These are phyloP conservation scores for Gorsachius magnificus DNA, from an alignment of 2,797 vertebrate species.

Conservation along the genomic window DNA sequence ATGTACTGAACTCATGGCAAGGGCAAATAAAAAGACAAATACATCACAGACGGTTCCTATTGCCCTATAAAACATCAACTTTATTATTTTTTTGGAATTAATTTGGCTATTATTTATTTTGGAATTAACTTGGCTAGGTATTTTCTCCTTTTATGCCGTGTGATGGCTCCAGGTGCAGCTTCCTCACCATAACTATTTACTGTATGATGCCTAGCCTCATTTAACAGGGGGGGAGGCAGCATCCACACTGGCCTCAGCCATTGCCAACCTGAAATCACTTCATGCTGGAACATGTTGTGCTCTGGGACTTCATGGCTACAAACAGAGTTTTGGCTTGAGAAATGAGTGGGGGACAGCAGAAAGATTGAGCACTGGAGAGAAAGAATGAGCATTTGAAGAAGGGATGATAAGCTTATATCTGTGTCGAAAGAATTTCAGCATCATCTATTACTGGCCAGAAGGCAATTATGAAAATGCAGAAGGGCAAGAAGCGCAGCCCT, in stretches of 20 bases:
- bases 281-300: accelerated
- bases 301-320: background rate
- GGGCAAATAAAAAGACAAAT: background rate
- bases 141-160: background rate
- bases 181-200: background rate
- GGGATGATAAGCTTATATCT: background rate
- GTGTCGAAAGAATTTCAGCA: background rate
- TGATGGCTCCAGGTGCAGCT: background rate
- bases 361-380: background rate
- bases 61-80: background rate
- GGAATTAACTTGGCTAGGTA: background rate
- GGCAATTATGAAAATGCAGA: background rate
- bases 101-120: background rate
- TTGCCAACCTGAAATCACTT: background rate
- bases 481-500: background rate
- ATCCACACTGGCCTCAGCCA: background rate
- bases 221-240: background rate
- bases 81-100: background rate
- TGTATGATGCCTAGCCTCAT: background rate
- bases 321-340: background rate
- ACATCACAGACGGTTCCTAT: background rate
- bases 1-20: background rate
- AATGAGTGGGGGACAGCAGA: background rate
- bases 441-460: background rate
- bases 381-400: background rate